Conservation (phyloP, 2,888 invertebrate species). For the Melanostoma scalare region DNA sequence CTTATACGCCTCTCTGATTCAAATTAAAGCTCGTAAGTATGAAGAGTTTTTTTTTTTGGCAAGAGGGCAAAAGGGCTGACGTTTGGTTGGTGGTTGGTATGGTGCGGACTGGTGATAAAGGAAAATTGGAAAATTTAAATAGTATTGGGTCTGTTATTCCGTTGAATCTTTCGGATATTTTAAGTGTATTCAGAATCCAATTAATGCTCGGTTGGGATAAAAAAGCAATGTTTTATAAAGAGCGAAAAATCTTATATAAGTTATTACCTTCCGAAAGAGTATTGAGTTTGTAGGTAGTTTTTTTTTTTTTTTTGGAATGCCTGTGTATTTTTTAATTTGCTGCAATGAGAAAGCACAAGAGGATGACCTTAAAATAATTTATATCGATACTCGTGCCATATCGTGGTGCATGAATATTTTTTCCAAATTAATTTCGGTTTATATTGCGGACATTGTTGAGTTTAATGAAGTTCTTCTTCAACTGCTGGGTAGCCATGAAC, state of each 20-base stretch:
- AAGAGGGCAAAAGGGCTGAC: background rate
- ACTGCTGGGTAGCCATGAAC: too few species aligned
- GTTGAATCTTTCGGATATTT: conserved; percentile 42
- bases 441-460: too few species aligned
- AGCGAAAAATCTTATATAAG: background rate
- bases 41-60: background rate
- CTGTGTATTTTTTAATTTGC: too few species aligned
- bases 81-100: background rate
- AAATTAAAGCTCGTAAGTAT: conserved; percentile 42
- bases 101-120: conserved; percentile 49
- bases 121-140: conserved; percentile 60
- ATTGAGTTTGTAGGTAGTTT: too few species aligned
- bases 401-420: too few species aligned
- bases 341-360: too few species aligned
- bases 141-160: conserved; percentile 37
- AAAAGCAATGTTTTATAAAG: conserved; percentile 25
- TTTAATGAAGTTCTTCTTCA: too few species aligned
- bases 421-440: too few species aligned
- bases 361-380: too few species aligned
- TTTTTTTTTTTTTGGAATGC: too few species aligned
- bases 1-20: background rate
- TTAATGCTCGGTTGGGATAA: conserved; percentile 50
- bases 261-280: background rate
- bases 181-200: conserved; percentile 55
- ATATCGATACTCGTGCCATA: too few species aligned